Conservation (phyloP, 2,113 vertebrate species). For the Aphyosemion australe region DNA sequence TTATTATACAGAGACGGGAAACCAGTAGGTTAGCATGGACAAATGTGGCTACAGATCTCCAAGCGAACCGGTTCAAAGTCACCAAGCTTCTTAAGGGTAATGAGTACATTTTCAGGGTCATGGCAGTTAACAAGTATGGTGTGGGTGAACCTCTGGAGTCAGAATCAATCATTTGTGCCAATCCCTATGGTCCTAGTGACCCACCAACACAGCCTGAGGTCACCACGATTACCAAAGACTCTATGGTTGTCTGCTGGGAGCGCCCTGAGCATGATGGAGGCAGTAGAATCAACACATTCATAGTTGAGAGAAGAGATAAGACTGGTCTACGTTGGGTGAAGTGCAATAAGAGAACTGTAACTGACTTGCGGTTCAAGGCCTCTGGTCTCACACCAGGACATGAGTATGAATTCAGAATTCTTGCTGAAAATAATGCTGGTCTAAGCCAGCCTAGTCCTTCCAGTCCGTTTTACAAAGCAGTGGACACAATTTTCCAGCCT, state of each 20-base stretch:
- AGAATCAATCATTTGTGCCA: slow-evolving; percentile 86
- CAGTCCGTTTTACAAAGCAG: slow-evolving; percentile 94
- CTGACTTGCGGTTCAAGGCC: slow-evolving; percentile 92
- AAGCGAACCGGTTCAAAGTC: slow-evolving; percentile 92
- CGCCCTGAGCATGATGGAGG: slow-evolving; percentile 95
- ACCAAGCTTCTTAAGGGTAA: slow-evolving; percentile 96
- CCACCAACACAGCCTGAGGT: slow-evolving; percentile 93
- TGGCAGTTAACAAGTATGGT: slow-evolving; percentile 99
- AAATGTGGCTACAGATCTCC: slow-evolving; percentile 91
- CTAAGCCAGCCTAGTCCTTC: slow-evolving; percentile 89
- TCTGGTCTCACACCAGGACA: slow-evolving; percentile 92
- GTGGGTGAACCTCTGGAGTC: slow-evolving; percentile 94
- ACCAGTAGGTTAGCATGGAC: slow-evolving; percentile 98
- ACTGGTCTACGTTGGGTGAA: slow-evolving; percentile 97
- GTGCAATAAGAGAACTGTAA: slow-evolving; percentile 93
- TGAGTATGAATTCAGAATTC: slow-evolving; percentile 94
- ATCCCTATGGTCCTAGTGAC: slow-evolving; percentile 92
- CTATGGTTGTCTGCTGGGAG: slow-evolving; percentile 98
- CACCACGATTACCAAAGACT: slow-evolving; percentile 92
- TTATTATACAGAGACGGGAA: slow-evolving; percentile 94
- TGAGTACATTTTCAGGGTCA: slow-evolving; percentile 97
- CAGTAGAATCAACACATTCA: slow-evolving; percentile 92
- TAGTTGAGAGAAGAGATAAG: slow-evolving; percentile 93
- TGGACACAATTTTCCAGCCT: slow-evolving; percentile 94
- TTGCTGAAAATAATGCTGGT: slow-evolving; percentile 96